Evolutionary conservation across 2,113 vertebrate genomes (phyloP), one percentile per base, ranked within the genome.

Genomic region (Genyomyrus donnyi): DNA sequence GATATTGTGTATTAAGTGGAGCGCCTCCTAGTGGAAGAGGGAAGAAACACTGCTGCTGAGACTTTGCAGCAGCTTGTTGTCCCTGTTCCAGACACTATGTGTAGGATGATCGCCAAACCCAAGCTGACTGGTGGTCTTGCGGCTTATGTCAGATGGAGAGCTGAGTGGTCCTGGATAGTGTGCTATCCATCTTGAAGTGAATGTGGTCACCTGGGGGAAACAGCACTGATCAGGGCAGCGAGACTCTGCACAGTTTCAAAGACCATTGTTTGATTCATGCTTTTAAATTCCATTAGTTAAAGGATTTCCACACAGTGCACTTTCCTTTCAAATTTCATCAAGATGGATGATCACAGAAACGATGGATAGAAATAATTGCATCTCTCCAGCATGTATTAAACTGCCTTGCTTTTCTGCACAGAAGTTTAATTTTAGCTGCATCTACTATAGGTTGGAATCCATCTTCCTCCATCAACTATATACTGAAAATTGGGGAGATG

Each of bases 251-350:
- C 6, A 35, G 39, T 8, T 39, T 80, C 35, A 19, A 87, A 53
- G 3, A 56, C 27, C 42, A 45, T 46, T 52, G 46, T 89, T 89
- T 77, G 62, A 80, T 89, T 89, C 66, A 80, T 80, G 66, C 88
- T 80, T 89, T 77, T 89, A 21, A 77, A 77, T 89, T 53, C 31
- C 88, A 89, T 89, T 77, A 80, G 27, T 77, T 21, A 89, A 89
- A 70, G n/a, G 45, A 49, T 31, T 45, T 46, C 39, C 88, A 88
- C 45, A 88, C 42, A 8, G 56, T 88, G 24, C 17, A 27, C 45
- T 88, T 48, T 70, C 58, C 46, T 88, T 88, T 70, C 88, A 80
- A 74, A 62, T 58, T 88, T 74, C 58, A 66, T 46, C 35, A 89
- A 80, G 66, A 31, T n/a, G 13, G 70, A 77, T 35, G n/a, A 74